Conservation (phyloP, 2,797 vertebrate genomes). For the Myotis vivesi region DNA sequence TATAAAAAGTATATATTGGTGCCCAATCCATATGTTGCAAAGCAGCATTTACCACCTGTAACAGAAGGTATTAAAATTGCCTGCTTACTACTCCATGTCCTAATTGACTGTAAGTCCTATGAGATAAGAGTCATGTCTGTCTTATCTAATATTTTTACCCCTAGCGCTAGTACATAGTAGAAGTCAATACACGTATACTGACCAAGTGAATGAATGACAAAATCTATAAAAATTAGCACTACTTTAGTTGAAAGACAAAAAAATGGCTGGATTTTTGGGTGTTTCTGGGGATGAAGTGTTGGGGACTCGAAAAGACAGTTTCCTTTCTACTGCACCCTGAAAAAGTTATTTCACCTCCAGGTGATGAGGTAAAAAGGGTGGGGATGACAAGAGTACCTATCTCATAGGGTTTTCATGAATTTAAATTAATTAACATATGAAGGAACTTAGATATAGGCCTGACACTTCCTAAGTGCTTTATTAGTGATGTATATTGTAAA, state of each 20-base stretch:
- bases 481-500: neutral
- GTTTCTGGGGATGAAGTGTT: neutral
- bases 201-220: neutral
- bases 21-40: neutral
- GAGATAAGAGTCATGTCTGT: neutral
- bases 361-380: neutral
- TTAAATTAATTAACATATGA: conserved; percentile 14
- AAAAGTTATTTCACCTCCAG: neutral
- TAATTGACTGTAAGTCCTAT: neutral
- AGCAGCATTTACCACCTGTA: neutral
- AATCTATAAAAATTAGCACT: neutral
- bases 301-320: neutral
- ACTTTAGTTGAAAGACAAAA: neutral
- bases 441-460: neutral
- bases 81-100: neutral
- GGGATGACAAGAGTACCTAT: neutral
- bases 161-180: neutral
- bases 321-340: neutral
- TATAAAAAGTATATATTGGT: too few species aligned
- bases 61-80: neutral
- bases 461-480: neutral
- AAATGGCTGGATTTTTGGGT: neutral
- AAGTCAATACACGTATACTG: neutral
- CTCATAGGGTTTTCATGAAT: neutral
- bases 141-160: neutral